Base-by-base conservation (phyloP, 37 sponge, comb jelly and placozoan genomes). In the Aplysina aerophoba region DNA sequence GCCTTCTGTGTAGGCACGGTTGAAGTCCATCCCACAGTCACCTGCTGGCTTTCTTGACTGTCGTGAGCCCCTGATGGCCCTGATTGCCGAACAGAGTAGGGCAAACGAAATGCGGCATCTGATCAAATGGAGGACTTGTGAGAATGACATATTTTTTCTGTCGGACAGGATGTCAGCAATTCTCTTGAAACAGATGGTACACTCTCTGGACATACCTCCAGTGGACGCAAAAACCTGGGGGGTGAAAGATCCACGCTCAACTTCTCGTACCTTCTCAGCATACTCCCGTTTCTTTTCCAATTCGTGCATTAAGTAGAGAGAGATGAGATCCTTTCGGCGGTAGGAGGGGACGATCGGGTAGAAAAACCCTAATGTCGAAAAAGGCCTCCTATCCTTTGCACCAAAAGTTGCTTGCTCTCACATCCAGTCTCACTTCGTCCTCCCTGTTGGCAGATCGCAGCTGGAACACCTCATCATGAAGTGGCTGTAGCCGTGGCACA, bases 131-230 rank as follows among this genome's bases (percentile, higher is more conserved):
- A 75, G 39, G 54, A 75, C 37, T 36, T 75, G 33, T 5, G 78
- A 36, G 53, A 15, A 75, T 6, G 13, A 54, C 6, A 75, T 5
- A 16, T 75, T 75, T 36, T 21, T 75, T 36, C 38, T 75, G 14
- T 75, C 78, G 6, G 78, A 53, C 0, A 75, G 0, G 33, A 21
- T 14, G 40, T 75, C 78, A 8, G 50, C 78, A 40, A 75, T 15
- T 21, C 78, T 40, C 24, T 41, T n/a, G n/a, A n/a, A n/a, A 11
- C 39, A 75, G 14, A 75, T 21, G n/a, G 78, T 36, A 15, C 53
- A 75, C 37, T 75, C 78, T 75, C 53, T 36, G 19, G 78, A 53
- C 78, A 75, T 75, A 11, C 78, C 78, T 14, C 78, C 78, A 13
- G 78, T 75, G 2, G 78, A n/a, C 3, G 78, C 13, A 0, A 75